Percentiles rank a stretch among this genome's conserved stretches.
Evolutionary conservation across 1,140 invertebrate species (phyloP).

Genomic region (Zelostemma sp.): DNA sequence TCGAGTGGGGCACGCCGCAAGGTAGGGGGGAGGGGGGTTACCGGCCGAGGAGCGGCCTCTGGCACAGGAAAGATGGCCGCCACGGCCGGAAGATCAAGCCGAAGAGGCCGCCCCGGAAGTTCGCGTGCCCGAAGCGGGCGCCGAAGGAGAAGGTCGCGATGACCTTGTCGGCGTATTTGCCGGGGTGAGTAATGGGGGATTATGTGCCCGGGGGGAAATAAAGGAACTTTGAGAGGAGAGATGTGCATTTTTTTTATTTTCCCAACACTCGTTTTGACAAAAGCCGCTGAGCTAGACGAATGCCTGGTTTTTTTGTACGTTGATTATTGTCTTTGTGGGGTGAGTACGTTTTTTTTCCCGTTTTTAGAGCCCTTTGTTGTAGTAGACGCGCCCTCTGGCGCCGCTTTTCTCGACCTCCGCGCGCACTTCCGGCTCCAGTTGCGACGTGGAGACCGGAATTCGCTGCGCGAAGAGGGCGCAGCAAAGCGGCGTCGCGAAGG

Average conservation of each 20-base stretch:
- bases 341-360: too few relatives aligned
- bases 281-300: too few relatives aligned
- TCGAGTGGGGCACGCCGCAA: conserved; percentile 88
- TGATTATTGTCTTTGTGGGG: too few relatives aligned
- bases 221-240: too few relatives aligned
- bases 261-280: too few relatives aligned
- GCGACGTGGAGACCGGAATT: conserved; percentile 72
- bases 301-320: too few relatives aligned
- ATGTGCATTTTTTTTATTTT: too few relatives aligned
- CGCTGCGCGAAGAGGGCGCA: conserved; percentile 86
- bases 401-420: conserved; percentile 65
- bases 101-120: conserved; percentile 73
- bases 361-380: conserved; percentile 74
- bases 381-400: conserved; percentile 70
- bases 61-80: conserved; percentile 91
- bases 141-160: conserved; percentile 5
- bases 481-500: conserved; percentile 86
- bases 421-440: conserved; percentile 75
- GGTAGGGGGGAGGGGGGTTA: conserved; percentile 87
- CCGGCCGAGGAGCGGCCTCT: conserved; percentile 91
- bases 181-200: conserved; percentile 7
- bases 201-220: too few relatives aligned
- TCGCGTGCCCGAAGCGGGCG: too few relatives aligned
- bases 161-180: conserved; percentile 15
- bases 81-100: conserved; percentile 90